These are phyloP conservation scores for Phytoseiulus persimilis DNA, from an alignment of 2,888 invertebrate species.

Conservation along the genomic window DNA sequence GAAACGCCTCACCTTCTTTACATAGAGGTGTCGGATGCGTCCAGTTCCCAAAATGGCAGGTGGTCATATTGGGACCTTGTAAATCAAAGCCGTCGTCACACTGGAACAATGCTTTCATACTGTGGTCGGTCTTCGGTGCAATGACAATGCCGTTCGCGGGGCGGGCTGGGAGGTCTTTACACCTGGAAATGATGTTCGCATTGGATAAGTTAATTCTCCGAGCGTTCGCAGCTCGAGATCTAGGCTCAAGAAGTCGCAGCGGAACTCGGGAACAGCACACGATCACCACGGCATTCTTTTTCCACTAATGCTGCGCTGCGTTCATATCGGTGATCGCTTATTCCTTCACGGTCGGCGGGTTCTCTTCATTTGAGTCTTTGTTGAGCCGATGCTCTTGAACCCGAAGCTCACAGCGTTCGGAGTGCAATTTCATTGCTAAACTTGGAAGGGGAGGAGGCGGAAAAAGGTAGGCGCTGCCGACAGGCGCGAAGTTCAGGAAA, in stretches of 20 bases:
- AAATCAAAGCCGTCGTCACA: conserved; percentile 86
- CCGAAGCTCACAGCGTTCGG: neutral
- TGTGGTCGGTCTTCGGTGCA: conserved; percentile 93
- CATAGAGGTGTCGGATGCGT: conserved; percentile 77
- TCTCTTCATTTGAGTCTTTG: neutral
- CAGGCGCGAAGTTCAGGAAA: neutral
- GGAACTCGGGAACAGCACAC: neutral
- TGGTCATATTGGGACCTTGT: conserved; percentile 67
- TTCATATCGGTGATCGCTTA: neutral
- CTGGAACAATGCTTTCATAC: conserved; percentile 82
- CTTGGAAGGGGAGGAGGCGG: neutral
- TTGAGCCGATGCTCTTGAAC: neutral
- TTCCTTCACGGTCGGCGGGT: neutral
- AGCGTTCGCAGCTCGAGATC: too few relatives aligned
- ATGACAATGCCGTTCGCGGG: conserved; percentile 91
- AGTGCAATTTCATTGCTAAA: neutral
- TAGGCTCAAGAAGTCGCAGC: too few relatives aligned
- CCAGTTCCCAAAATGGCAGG: conserved; percentile 92
- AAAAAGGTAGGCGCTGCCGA: neutral
- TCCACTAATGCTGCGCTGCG: neutral
- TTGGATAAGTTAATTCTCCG: too few relatives aligned
- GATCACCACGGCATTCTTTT: neutral
- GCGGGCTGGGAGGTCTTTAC: conserved; percentile 69
- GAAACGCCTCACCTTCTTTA: conserved; percentile 51
- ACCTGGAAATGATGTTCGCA: too few relatives aligned